A percentile compares a stretch with the other conserved stretches of the same genome.
These are phyloP conservation scores for Chelonus insularis DNA, from an alignment of 1,140 invertebrate genomes.

Conservation along the genomic window DNA sequence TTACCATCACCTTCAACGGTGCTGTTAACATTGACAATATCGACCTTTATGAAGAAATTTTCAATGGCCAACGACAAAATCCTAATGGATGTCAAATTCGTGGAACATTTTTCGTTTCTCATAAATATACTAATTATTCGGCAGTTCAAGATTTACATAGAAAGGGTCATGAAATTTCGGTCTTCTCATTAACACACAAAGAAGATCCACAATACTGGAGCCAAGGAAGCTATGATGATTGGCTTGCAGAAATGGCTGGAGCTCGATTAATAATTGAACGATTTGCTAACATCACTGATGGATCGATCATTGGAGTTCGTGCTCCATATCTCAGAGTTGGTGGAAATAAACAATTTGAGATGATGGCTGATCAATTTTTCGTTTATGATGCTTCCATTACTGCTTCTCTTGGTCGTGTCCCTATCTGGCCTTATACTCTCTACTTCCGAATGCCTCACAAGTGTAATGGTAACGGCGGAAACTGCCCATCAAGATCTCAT, in stretches of 20 bases:
- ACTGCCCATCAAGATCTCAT: conserved; percentile 86
- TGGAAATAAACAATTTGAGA: conserved; percentile 93
- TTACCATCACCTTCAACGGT: conserved; percentile 92
- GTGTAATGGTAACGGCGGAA: conserved; percentile 90
- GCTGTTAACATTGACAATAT: conserved; percentile 94
- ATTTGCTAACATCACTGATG: conserved; percentile 90
- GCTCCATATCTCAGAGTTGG: conserved; percentile 90
- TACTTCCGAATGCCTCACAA: conserved; percentile 95
- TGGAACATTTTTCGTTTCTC: conserved; percentile 93
- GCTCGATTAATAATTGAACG: conserved; percentile 82
- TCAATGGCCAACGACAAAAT: conserved; percentile 83
- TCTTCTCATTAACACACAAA: conserved; percentile 92
- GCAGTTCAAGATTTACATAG: conserved; percentile 90
- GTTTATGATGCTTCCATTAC: conserved; percentile 94
- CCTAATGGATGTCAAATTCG: conserved; percentile 93
- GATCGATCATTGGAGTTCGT: conserved; percentile 84
- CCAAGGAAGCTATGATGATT: conserved; percentile 85
- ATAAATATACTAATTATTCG: conserved; percentile 96
- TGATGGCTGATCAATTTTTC: conserved; percentile 95
- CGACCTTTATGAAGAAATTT: conserved; percentile 87
- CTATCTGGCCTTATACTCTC: conserved; percentile 94
- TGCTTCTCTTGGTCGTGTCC: conserved; percentile 82
- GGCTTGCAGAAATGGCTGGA: conserved; percentile 96
- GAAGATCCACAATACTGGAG: conserved; percentile 89
- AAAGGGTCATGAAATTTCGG: conserved; percentile 89